phyloP scores from a whole-genome alignment of 1,140 invertebrate species.

The Atta colombica region DNA sequence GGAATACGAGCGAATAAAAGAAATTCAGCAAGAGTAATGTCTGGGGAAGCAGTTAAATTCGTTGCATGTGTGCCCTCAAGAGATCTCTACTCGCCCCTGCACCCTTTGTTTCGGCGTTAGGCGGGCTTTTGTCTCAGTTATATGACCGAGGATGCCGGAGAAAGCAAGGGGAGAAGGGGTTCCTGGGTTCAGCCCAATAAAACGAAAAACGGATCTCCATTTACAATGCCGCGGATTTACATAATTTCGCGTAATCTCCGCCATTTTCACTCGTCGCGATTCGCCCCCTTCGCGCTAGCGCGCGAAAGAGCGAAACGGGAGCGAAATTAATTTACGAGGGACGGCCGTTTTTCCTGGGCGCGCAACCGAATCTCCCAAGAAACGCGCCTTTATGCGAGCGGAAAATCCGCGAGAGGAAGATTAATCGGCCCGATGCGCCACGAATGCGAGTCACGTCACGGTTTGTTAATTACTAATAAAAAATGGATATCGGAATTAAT shows the following conservation, averaged over 20 bases:
- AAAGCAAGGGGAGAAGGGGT: neutral
- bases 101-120: slow-evolving; percentile 85
- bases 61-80: slow-evolving; percentile 85
- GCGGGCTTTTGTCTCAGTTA: slow-evolving; percentile 86
- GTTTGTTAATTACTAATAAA: slow-evolving; percentile 49
- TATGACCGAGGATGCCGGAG: slow-evolving; percentile 82
- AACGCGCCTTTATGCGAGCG: slow-evolving; percentile 38
- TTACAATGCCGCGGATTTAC: slow-evolving; percentile 86
- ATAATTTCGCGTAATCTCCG: slow-evolving; percentile 87
- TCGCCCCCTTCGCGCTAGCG: slow-evolving; percentile 28
- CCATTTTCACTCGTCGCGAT: slow-evolving; percentile 81
- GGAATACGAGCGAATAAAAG: slow-evolving; percentile 83
- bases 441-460: slow-evolving; percentile 2
- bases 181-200: slow-evolving; percentile 81
- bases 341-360: slow-evolving; percentile 34
- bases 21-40: slow-evolving; percentile 85
- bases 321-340: slow-evolving; percentile 71
- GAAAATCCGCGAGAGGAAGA: slow-evolving; percentile 57
- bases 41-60: slow-evolving; percentile 86
- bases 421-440: slow-evolving; percentile 55
- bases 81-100: slow-evolving; percentile 80
- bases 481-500: slow-evolving; percentile 47
- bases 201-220: slow-evolving; percentile 85
- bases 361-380: slow-evolving; percentile 42
- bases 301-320: slow-evolving; percentile 16